Percentiles rank a stretch among this genome's conserved stretches.
Evolutionary conservation across 92 coral and sea anemone species (phyloP).

Genomic region (Muricea muricata): DNA sequence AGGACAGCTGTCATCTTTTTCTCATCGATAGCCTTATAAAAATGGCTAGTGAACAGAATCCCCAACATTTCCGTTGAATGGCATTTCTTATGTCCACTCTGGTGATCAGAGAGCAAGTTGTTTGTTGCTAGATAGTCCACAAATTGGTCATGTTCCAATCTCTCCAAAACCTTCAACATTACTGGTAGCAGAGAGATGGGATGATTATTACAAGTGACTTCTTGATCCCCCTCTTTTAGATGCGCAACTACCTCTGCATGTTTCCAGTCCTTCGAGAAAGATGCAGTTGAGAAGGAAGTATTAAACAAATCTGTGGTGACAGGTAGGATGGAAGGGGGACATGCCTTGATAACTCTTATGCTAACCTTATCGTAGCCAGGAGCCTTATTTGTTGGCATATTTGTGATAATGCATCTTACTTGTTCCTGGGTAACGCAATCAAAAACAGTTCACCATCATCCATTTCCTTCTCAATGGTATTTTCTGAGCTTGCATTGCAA

Average conservation of each 20-base stretch:
- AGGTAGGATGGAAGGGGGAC: constrained; percentile 50
- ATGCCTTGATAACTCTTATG: constrained; percentile 42
- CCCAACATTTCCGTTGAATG: constrained; percentile 50
- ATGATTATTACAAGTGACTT: constrained; percentile 17
- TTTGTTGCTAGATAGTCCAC: not conserved
- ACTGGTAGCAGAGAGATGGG: constrained; percentile 36
- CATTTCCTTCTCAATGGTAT: constrained; percentile 5
- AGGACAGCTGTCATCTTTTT: constrained; percentile 51
- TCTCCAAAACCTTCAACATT: constrained; percentile 45
- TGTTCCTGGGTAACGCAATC: not conserved
- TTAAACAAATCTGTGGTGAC: constrained; percentile 39
- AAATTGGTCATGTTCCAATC: constrained; percentile 32
- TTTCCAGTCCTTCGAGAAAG: constrained; percentile 49
- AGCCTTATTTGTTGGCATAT: constrained; percentile 27
- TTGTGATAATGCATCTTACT: not conserved
- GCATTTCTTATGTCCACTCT: constrained; percentile 44
- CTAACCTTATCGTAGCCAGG: constrained; percentile 29
- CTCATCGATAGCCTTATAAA: constrained; percentile 44
- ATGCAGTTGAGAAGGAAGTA: constrained; percentile 13
- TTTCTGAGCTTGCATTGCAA: constrained; percentile 27
- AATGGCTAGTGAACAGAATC: constrained; percentile 12
- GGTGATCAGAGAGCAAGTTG: constrained; percentile 13
- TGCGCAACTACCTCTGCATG: constrained; percentile 44
- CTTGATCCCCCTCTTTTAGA: constrained; percentile 57
- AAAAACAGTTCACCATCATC: not conserved